phyloP scores from a whole-genome alignment of 1,140 invertebrate genomes.

The Lordiphosa collinella region DNA sequence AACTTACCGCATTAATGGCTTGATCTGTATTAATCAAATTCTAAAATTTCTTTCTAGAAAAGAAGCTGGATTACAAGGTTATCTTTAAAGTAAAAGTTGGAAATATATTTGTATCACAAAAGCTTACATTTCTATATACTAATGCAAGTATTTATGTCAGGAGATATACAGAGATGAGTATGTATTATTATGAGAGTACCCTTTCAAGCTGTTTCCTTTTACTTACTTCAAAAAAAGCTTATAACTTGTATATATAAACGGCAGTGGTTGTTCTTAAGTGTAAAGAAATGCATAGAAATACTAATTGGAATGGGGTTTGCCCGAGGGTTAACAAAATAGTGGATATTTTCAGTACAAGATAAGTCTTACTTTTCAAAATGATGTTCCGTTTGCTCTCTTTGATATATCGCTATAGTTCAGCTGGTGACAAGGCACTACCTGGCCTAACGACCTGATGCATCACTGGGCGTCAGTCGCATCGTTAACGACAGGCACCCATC shows the following conservation, averaged over 20 bases:
- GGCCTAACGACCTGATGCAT: no score
- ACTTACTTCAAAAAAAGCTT: background rate
- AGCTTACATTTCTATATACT: constrained; percentile 2
- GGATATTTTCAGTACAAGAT: background rate
- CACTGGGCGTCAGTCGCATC: no score
- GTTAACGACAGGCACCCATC: no score
- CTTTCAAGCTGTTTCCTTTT: background rate
- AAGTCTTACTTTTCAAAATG: background rate
- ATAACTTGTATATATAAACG: background rate
- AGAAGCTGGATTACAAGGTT: no score
- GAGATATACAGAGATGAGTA: background rate
- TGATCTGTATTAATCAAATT: no score
- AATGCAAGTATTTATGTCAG: background rate
- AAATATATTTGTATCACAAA: constrained; percentile 13
- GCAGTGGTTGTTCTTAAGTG: constrained; percentile 2
- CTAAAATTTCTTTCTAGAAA: no score
- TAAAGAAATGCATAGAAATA: constrained; percentile 8
- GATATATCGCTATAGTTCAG: no score
- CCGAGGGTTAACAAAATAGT: background rate
- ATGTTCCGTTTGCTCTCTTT: background rate
- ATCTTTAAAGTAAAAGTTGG: background rate
- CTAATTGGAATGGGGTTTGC: background rate
- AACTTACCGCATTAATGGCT: no score
- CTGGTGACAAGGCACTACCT: no score
- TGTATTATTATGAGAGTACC: background rate